phyloP scores from a whole-genome alignment of 2,888 invertebrate species.

The Pharmacophagus antenor region DNA sequence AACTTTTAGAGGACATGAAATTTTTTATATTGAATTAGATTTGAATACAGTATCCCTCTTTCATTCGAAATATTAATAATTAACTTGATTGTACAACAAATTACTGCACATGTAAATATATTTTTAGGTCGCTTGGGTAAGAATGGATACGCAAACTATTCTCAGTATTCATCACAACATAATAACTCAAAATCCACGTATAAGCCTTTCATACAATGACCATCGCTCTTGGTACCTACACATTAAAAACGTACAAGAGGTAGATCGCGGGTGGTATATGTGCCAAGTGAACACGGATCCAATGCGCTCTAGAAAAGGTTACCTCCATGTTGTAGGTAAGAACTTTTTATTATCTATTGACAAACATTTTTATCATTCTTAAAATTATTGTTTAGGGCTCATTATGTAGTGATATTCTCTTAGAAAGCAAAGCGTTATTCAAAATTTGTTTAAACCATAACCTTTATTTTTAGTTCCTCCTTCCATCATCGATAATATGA shows the following conservation, averaged over 20 bases:
- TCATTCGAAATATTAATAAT: background rate
- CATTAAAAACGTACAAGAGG: constrained; percentile 92
- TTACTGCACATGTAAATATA: background rate
- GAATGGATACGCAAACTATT: constrained; percentile 95
- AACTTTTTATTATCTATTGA: constrained; percentile 35
- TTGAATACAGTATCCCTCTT: no score
- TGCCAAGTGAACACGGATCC: constrained; percentile 96
- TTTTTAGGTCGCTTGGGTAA: constrained; percentile 93
- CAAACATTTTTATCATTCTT: background rate
- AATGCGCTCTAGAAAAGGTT: constrained; percentile 93
- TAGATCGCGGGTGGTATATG: constrained; percentile 95
- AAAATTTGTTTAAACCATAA: background rate
- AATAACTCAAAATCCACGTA: constrained; percentile 93
- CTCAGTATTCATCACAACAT: constrained; percentile 95
- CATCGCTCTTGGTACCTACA: constrained; percentile 95
- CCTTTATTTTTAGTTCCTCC: constrained; percentile 87
- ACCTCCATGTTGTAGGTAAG: constrained; percentile 94
- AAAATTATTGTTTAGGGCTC: background rate
- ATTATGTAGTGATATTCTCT: constrained; percentile 41
- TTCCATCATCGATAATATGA: constrained; percentile 92
- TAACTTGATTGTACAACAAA: background rate
- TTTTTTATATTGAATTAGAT: no score
- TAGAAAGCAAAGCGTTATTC: background rate
- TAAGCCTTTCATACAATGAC: constrained; percentile 92
- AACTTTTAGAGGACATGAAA: no score